Conservation (phyloP, 2,888 invertebrate genomes). For the Drosophila falleni region DNA sequence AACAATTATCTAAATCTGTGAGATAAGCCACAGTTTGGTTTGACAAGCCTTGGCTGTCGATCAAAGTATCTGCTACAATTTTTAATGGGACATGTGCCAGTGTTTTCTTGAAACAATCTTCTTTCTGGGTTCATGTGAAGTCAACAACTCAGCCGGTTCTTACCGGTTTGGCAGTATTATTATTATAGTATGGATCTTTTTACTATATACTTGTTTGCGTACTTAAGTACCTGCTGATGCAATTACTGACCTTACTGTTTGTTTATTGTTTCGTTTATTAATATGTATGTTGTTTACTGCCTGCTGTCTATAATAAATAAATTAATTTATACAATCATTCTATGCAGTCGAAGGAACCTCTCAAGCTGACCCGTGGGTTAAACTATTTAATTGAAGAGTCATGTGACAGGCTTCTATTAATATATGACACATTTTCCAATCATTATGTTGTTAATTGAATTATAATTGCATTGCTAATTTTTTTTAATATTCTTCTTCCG, state of each 20-base stretch:
- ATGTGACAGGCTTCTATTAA: constrained; percentile 3
- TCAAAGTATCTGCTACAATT: not conserved
- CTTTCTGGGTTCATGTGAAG: constrained; percentile 40
- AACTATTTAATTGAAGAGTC: constrained; percentile 11
- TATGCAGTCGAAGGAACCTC: constrained; percentile 2
- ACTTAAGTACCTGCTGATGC: constrained; percentile 47
- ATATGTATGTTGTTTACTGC: constrained; percentile 45
- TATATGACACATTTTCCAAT: constrained; percentile 4
- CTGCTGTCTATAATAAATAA: constrained; percentile 2
- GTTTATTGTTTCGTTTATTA: constrained; percentile 27
- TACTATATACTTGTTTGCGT: not conserved
- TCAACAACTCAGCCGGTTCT: constrained; percentile 41
- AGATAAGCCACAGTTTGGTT: not conserved
- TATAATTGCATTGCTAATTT: constrained; percentile 1
- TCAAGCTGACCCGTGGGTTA: constrained; percentile 7
- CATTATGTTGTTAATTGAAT: not conserved
- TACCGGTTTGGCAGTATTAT: constrained; percentile 28
- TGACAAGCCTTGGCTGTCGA: not conserved
- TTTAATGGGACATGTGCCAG: not conserved
- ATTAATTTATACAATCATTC: constrained; percentile 21
- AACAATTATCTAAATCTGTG: constrained; percentile 12
- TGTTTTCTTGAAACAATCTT: constrained; percentile 15
- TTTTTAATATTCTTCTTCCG: not conserved
- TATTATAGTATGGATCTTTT: constrained; percentile 6
- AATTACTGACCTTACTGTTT: constrained; percentile 57